phyloP scores from a whole-genome alignment of 1,140 invertebrate species.

The Zaprionus gabonicus region DNA sequence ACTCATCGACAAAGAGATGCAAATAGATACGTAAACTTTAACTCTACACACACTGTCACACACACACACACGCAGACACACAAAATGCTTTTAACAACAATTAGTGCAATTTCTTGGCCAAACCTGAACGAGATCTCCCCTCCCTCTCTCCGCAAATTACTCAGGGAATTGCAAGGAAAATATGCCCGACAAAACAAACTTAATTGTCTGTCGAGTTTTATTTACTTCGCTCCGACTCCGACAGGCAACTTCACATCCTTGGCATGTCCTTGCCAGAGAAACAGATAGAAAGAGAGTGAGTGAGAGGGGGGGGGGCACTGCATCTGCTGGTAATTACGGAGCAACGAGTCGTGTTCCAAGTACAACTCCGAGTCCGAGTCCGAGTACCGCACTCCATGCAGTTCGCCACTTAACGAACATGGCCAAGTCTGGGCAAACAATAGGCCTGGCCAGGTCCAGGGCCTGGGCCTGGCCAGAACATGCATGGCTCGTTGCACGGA shows the following conservation, averaged over 20 bases:
- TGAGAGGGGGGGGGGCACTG: constrained; percentile 13
- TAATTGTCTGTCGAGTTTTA: constrained; percentile 81
- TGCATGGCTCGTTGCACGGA: constrained; percentile 54
- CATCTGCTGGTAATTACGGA: constrained; percentile 76
- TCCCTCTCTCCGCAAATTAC: constrained; percentile 51
- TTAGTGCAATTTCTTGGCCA: constrained; percentile 70
- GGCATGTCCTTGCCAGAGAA: constrained; percentile 61
- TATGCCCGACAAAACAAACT: constrained; percentile 67
- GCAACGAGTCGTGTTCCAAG: constrained; percentile 56
- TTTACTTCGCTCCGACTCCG: constrained; percentile 56
- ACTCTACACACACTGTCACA: constrained; percentile 14
- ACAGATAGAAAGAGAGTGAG: not conserved
- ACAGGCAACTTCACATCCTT: constrained; percentile 35
- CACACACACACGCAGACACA: constrained; percentile 8
- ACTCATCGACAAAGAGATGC: constrained; percentile 18
- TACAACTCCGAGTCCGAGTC: not conserved
- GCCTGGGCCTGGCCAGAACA: constrained; percentile 38
- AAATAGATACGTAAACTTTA: constrained; percentile 20
- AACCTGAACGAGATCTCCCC: constrained; percentile 17
- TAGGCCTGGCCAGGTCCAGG: constrained; percentile 41
- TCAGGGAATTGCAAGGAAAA: constrained; percentile 33
- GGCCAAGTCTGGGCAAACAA: constrained; percentile 77
- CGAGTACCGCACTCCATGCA: constrained; percentile 20
- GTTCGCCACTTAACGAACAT: constrained; percentile 71
- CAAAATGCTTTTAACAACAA: constrained; percentile 67